These are phyloP conservation scores for Stratiolaelaps scimitus DNA, from an alignment of 1,140 invertebrate species.

Conservation along the genomic window DNA sequence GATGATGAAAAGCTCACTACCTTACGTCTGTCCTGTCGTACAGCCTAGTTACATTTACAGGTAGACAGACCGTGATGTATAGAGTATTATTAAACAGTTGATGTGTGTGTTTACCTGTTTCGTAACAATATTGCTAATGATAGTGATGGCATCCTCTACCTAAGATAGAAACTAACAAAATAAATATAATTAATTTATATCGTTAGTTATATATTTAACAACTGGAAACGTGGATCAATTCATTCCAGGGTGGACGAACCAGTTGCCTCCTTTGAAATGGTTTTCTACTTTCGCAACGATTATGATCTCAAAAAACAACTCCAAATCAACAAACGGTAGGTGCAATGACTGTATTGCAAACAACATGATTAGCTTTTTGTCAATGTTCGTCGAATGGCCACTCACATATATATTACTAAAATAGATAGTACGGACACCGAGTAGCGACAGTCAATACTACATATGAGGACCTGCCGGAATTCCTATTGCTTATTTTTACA, in stretches of 20 bases:
- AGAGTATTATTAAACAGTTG: background rate
- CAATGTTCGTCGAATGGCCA: too few relatives aligned
- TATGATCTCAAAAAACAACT: background rate
- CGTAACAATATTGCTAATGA: too few relatives aligned
- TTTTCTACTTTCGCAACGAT: background rate
- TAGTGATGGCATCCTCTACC: too few relatives aligned
- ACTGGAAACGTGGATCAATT: too few relatives aligned
- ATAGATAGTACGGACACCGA: too few relatives aligned
- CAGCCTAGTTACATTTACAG: background rate
- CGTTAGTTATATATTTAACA: too few relatives aligned
- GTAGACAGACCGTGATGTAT: background rate
- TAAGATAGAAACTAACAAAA: background rate
- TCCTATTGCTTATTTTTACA: too few relatives aligned
- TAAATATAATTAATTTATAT: background rate
- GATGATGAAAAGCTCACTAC: background rate
- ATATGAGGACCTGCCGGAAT: too few relatives aligned
- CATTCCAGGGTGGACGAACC: background rate
- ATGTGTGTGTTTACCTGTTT: too few relatives aligned
- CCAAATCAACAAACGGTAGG: conserved; percentile 2
- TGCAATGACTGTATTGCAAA: background rate
- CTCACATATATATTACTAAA: too few relatives aligned
- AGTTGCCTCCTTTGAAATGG: background rate
- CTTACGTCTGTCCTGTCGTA: background rate
- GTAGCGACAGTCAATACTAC: too few relatives aligned
- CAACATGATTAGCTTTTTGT: too few relatives aligned